Base-by-base conservation (phyloP, 2,888 invertebrate genomes). In the Podotricha telesiphe region DNA sequence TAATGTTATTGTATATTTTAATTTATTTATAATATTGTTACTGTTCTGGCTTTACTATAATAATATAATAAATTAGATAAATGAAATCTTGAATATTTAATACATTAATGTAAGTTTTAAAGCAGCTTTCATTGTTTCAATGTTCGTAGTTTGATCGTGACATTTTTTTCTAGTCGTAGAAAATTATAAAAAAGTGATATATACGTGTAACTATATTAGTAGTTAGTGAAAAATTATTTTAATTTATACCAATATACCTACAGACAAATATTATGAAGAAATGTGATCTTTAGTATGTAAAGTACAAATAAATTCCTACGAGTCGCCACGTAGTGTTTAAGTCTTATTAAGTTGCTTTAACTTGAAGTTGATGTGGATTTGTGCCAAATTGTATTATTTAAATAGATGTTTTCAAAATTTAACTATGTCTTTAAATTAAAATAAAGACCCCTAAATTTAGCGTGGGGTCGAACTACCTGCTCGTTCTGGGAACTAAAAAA, bases 401-500 rank as follows among this genome's bases (percentile, higher is more conserved):
- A 77, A 81, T 76, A 75, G 71, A 75, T 73, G 68, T 73, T 75
- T 73, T 67, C 53, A 61, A 73, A 74, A 75, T 56, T 71, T 45
- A 68, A 70, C 69, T 65, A 77, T 66, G 72, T 72, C 76, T 59
- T 79, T 79, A 72, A 75, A 34, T 55, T 55, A 34, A 3, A 34
- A 76, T 75, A 20, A 42, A 67, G 62, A 62, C 20, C 62, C 62
- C 62, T 62, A 62, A 62, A 48, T 45, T 45, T 62, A 48, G 48
- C 48, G 62, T 10, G 62, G 62, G 62, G 62, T 59, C 62, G 80
- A 77, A 83, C 82, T 92, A 92, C 92, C 92, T 92, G 92, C 85
- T 67, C 78, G 66, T 89, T 87, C 87, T 84, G 83, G 78, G 87
- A 89, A 88, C 73, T 78, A 79, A 86, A 85, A 86, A 88, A 88